Evolutionary conservation across 2,797 vertebrate species (phyloP), one percentile per base, ranked within the genome.

Genomic region (Thamnophis elegans): DNA sequence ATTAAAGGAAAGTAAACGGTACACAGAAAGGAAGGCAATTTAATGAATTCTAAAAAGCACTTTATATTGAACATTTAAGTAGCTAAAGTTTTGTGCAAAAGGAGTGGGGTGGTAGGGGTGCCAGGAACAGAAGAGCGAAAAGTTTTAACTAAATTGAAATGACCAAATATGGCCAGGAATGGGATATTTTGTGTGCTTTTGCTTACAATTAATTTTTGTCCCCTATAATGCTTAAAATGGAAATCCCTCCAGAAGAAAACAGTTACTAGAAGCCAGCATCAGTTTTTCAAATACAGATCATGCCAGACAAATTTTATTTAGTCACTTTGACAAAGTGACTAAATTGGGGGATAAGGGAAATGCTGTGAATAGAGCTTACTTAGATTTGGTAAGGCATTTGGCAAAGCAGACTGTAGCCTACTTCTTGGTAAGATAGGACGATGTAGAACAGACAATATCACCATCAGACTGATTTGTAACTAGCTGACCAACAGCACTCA

Each of bases 11-110:
- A 92, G 91, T 25, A 85, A 82, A 90, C 85, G 56, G 47, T 3
- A 2, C 56, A 54, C 62, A 82, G 0, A 12, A 92, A 51, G 0
- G 0, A 25, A 56, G 89, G 59, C 91, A 91, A 53, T 91, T 87
- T 93, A 92, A 92, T 93, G 92, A 89, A 92, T 55, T 28, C 89
- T 90, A n/a, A 60, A 95, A 94, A 93, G 42, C 65, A 95, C 91
- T 53, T 87, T 56, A 2, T 28, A n/a, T 89, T 93, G 42, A 32
- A 92, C 86, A 8, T 22, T 36, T 89, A 85, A 89, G 89, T 68
- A 90, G 87, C 88, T 88, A 28, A 20, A 2, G 42, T 94, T 88
- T 92, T 92, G 22, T 73, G 14, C 22, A 0, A 9, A 28, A 53
- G 59, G 94, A 93, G 10, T 65, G 26, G 90, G 73, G 28, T 86